Conservation (phyloP, 1,140 invertebrate species). For the Plodia interpunctella region DNA sequence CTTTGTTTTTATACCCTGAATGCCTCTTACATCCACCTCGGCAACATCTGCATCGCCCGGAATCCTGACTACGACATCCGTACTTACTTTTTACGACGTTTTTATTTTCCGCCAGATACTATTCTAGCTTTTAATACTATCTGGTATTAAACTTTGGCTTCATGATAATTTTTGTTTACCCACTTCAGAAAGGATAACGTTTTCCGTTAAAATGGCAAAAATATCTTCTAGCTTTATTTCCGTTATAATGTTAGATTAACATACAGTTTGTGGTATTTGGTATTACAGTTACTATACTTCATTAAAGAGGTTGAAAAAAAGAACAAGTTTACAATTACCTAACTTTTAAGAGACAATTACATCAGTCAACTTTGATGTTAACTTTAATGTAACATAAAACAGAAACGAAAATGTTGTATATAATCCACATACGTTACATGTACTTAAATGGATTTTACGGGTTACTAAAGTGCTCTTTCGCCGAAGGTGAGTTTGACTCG, state of each 20-base stretch:
- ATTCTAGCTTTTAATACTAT: conserved; percentile 4
- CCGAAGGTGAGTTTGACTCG: conserved; percentile 40
- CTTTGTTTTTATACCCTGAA: conserved; percentile 13
- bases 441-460: conserved; percentile 43
- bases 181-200: not conserved
- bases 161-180: no score
- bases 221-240: no score
- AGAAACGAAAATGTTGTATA: not conserved
- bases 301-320: no score
- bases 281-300: no score
- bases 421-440: conserved; percentile 23
- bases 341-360: no score
- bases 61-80: conserved; percentile 34
- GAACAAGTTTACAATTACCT: no score
- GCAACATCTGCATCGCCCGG: conserved; percentile 36
- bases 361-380: no score
- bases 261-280: no score
- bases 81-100: conserved; percentile 51
- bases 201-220: no score
- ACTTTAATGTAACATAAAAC: no score
- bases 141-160: not conserved
- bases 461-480: conserved; percentile 38
- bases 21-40: conserved; percentile 22
- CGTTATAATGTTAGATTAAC: no score
- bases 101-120: conserved; percentile 32